These are phyloP conservation scores for Pterocles orientalis DNA, from an alignment of 2,113 vertebrate genomes.

Conservation along the genomic window DNA sequence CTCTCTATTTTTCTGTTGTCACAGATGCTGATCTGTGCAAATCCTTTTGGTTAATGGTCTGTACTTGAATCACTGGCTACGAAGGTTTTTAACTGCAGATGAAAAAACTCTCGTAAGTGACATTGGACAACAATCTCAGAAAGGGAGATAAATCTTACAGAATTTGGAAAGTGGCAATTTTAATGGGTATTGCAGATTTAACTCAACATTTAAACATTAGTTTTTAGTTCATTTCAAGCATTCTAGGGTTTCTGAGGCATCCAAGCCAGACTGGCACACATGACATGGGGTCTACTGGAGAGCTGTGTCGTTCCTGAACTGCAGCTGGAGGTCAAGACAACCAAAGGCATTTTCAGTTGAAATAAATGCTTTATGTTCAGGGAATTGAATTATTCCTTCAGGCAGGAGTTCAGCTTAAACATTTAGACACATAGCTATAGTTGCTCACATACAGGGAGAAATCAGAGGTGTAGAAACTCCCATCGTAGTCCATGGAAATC, in stretches of 20 bases:
- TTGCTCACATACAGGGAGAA: background rate
- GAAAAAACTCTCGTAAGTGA: background rate
- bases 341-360: background rate
- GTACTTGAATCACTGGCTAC: background rate
- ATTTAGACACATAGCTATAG: background rate
- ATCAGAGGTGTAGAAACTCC: background rate
- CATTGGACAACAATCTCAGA: background rate
- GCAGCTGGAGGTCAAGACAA: background rate
- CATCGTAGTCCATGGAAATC: fast-evolving
- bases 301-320: background rate
- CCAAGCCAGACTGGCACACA: background rate
- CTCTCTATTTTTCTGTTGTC: background rate
- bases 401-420: background rate
- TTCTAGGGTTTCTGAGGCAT: background rate
- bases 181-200: background rate
- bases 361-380: background rate
- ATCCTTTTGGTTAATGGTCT: background rate
- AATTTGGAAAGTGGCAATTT: background rate
- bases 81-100: background rate
- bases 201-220: background rate
- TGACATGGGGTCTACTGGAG: background rate
- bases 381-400: background rate
- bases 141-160: background rate
- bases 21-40: background rate
- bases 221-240: background rate